Conservation (phyloP, 2,888 invertebrate genomes). For the Spodoptera exigua region DNA sequence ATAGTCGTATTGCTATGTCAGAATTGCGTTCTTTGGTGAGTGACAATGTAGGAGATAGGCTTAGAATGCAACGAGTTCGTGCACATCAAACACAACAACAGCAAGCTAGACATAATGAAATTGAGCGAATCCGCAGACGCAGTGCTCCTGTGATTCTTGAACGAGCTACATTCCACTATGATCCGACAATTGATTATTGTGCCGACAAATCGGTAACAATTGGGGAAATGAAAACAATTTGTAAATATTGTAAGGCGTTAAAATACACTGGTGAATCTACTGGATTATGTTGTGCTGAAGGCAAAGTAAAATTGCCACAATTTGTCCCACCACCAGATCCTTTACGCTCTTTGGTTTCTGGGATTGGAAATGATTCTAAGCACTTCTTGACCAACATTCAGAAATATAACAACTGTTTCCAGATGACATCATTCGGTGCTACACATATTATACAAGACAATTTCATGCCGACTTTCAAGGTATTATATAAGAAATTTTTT, state of each 20-base stretch:
- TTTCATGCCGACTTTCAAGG: slow-evolving; percentile 59
- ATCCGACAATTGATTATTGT: slow-evolving; percentile 51
- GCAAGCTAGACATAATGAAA: slow-evolving; percentile 54
- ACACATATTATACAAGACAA: slow-evolving; percentile 46
- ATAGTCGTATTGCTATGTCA: slow-evolving; percentile 51
- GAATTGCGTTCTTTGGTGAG: slow-evolving; percentile 47
- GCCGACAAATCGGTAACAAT: slow-evolving; percentile 45
- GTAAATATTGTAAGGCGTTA: slow-evolving; percentile 42
- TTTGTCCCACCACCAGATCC: slow-evolving; percentile 43
- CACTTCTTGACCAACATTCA: slow-evolving; percentile 60
- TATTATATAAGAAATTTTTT: slow-evolving; percentile 1
- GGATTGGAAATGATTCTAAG: slow-evolving; percentile 56
- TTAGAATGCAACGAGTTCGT: slow-evolving; percentile 50
- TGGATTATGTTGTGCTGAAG: slow-evolving; percentile 45
- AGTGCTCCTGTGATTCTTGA: slow-evolving; percentile 47
- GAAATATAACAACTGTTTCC: slow-evolving; percentile 62
- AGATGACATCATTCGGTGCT: slow-evolving; percentile 66
- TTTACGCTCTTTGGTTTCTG: slow-evolving; percentile 56
- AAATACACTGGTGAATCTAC: slow-evolving; percentile 38
- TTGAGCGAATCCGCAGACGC: slow-evolving; percentile 56
- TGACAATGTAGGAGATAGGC: slow-evolving; percentile 48
- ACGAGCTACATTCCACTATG: slow-evolving; percentile 50
- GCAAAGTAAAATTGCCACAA: slow-evolving; percentile 59
- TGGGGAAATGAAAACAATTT: slow-evolving; percentile 34
- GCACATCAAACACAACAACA: slow-evolving; percentile 58